Percentiles rank a stretch among this genome's conserved stretches.
Evolutionary conservation across 2,888 invertebrate species (phyloP).

Genomic region (Serripes groenlandicus): DNA sequence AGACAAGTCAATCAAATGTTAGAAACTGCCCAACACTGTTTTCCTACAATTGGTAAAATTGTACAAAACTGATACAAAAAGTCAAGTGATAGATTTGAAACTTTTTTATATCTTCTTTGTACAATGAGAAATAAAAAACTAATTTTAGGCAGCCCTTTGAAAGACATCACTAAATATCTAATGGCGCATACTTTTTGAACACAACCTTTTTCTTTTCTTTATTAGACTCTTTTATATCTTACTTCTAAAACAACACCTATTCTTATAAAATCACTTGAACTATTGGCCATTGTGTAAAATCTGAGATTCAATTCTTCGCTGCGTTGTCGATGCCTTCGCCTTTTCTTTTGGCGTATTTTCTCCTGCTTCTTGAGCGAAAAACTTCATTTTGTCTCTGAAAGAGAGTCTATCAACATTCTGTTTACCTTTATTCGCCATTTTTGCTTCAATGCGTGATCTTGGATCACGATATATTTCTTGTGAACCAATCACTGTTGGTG

Average conservation of each 20-base stretch:
- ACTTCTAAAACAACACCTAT: too few species aligned
- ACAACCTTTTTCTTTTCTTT: too few species aligned
- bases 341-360: slow-evolving; percentile 97
- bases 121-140: background rate
- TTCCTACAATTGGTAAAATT: too few species aligned
- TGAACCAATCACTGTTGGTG: slow-evolving; percentile 98
- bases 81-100: too few species aligned
- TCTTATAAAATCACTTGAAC: too few species aligned
- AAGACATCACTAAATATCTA: too few species aligned
- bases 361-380: slow-evolving; percentile 99
- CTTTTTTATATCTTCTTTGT: background rate
- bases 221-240: too few species aligned
- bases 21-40: too few species aligned
- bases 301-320: slow-evolving; percentile 87
- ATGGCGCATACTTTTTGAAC: too few species aligned
- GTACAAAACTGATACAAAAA: too few species aligned
- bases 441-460: slow-evolving; percentile 94
- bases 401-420: slow-evolving; percentile 92
- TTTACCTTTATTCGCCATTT: slow-evolving; percentile 85
- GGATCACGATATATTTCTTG: slow-evolving; percentile 99
- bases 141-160: too few species aligned
- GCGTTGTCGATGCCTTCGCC: slow-evolving; percentile 97
- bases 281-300: slow-evolving; percentile 79
- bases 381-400: slow-evolving; percentile 99
- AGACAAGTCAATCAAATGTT: too few species aligned